Percentiles rank a stretch among this genome's conserved stretches.
phyloP scores from a whole-genome alignment of 2,113 vertebrate genomes.

The Alces alces region DNA sequence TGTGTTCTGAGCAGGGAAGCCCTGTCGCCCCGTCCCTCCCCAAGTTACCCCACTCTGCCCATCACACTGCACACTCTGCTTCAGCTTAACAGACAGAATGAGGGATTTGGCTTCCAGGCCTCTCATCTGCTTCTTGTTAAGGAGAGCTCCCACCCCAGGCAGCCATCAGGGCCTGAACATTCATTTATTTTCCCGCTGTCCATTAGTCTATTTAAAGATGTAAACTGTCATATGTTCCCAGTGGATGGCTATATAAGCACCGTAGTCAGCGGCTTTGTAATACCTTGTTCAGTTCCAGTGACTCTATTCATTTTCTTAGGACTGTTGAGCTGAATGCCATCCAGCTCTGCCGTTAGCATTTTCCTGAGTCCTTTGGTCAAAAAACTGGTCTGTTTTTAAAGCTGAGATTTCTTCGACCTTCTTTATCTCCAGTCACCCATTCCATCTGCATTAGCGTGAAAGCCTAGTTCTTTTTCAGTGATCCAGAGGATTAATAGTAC shows the following conservation, averaged over 20 bases:
- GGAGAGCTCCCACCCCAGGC: background rate
- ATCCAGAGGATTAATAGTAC: background rate
- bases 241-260: background rate
- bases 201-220: background rate
- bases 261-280: background rate
- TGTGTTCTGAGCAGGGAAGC: background rate
- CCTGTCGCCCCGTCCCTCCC: background rate
- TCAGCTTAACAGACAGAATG: background rate
- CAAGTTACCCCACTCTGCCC: fast-evolving
- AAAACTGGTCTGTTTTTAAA: background rate
- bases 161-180: background rate
- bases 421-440: background rate
- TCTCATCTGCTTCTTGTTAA: constrained; percentile 49
- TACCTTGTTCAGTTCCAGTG: background rate
- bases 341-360: background rate
- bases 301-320: background rate
- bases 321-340: background rate
- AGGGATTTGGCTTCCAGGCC: background rate
- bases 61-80: background rate
- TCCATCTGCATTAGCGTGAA: background rate
- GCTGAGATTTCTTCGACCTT: background rate
- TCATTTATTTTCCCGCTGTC: background rate
- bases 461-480: background rate
- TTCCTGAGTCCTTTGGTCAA: background rate
- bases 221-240: background rate